Percentiles rank a stretch among this genome's conserved stretches.
phyloP scores from a whole-genome alignment of 2,113 vertebrate genomes.

The Nibea albiflora region DNA sequence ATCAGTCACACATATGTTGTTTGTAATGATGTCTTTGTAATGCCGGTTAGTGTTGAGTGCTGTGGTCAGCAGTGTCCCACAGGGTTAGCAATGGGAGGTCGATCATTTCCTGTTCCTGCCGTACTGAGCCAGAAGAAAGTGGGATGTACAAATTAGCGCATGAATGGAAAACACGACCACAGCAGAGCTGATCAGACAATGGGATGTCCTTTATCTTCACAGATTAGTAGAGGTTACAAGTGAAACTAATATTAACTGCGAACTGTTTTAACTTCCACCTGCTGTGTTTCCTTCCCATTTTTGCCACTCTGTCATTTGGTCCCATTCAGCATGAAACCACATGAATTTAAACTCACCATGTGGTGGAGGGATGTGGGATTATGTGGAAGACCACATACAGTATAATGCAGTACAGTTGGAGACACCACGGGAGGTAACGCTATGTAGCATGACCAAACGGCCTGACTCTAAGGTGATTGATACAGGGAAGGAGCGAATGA shows the following conservation, averaged over 20 bases:
- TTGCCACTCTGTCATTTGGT: constrained; percentile 30
- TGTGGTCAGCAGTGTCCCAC: constrained; percentile 77
- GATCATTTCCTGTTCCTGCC: constrained; percentile 75
- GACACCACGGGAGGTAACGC: constrained; percentile 48
- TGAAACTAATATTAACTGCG: constrained; percentile 55
- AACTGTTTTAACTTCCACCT: constrained; percentile 58
- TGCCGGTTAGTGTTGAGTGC: constrained; percentile 63
- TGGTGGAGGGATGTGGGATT: constrained; percentile 15
- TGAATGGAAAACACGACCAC: constrained; percentile 75
- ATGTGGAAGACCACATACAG: constrained; percentile 35
- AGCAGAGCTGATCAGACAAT: constrained; percentile 69
- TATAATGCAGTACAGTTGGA: constrained; percentile 56
- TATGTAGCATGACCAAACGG: constrained; percentile 65
- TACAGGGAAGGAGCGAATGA: constrained; percentile 50
- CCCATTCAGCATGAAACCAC: constrained; percentile 40
- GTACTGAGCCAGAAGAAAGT: constrained; percentile 57
- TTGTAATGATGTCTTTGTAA: constrained; percentile 74
- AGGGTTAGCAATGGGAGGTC: constrained; percentile 69
- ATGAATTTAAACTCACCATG: constrained; percentile 24
- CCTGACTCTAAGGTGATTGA: constrained; percentile 71
- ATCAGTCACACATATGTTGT: constrained; percentile 82
- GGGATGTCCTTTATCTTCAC: constrained; percentile 55
- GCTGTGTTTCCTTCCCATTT: constrained; percentile 40
- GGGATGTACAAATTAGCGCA: constrained; percentile 79
- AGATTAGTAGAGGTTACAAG: constrained; percentile 62